A percentile compares a stretch with the other conserved stretches of the same genome.
Conservation (phyloP, 2,888 invertebrate species). For the Dynastes hyllus region DNA sequence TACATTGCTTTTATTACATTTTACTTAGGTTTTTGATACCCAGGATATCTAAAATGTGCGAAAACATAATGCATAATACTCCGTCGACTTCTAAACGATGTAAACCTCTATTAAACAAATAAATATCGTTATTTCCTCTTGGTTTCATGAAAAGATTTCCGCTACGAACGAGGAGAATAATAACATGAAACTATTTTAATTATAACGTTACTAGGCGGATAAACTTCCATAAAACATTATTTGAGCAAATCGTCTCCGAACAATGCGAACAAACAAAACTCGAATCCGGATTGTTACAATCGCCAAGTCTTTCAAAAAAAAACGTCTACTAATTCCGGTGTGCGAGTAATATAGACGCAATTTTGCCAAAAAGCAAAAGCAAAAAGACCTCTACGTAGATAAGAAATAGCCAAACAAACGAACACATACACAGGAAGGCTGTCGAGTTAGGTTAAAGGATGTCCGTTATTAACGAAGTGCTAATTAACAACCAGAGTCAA, state of each 20-base stretch:
- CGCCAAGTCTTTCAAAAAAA: not conserved
- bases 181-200: constrained; percentile 37
- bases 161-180: constrained; percentile 10
- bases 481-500: constrained; percentile 32
- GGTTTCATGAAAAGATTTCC: constrained; percentile 24
- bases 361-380: constrained; percentile 12
- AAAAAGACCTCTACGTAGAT: not conserved
- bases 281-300: constrained; percentile 27
- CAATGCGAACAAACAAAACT: constrained; percentile 24
- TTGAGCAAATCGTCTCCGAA: constrained; percentile 29
- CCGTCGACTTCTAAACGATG: no score
- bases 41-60: no score
- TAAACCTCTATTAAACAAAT: constrained; percentile 11
- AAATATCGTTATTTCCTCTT: constrained; percentile 33
- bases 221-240: constrained; percentile 35
- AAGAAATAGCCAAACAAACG: constrained; percentile 1
- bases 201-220: not conserved
- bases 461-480: constrained; percentile 26
- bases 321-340: not conserved
- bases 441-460: constrained; percentile 46
- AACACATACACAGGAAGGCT: constrained; percentile 31
- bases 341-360: not conserved
- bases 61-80: no score
- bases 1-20: no score
- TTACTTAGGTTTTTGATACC: no score